Evolutionary conservation across 23 tunicate species (phyloP).

Genomic region (Ascidia mentula): DNA sequence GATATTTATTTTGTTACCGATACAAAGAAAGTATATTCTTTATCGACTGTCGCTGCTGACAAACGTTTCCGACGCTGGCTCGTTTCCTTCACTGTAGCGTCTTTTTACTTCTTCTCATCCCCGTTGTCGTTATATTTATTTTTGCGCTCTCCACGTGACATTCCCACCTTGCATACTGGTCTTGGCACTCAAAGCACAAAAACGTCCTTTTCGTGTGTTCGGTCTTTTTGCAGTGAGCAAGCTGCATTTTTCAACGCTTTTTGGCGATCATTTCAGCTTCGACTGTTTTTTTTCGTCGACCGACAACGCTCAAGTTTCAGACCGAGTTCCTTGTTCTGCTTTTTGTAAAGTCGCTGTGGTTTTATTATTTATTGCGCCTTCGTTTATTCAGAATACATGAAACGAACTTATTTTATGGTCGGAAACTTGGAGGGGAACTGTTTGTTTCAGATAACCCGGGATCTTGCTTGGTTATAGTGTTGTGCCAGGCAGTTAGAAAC

Average conservation of each 20-base stretch:
- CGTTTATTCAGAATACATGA: neutral
- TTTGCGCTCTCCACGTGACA: neutral
- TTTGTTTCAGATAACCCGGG: too few species aligned
- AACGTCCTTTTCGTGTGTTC: too few species aligned
- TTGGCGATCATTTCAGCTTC: too few species aligned
- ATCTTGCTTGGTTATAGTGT: too few species aligned
- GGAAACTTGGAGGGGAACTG: too few species aligned
- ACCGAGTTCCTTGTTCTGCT: slow-evolving; percentile 1
- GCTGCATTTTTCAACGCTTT: too few species aligned
- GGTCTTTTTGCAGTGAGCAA: too few species aligned
- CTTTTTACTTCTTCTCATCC: neutral
- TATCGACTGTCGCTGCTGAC: neutral
- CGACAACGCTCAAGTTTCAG: neutral
- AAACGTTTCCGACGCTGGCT: neutral
- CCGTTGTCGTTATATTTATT: neutral
- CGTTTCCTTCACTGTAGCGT: slow-evolving; percentile 8
- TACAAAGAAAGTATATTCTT: slow-evolving; percentile 2
- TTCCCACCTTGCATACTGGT: neutral
- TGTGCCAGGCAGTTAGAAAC: too few species aligned
- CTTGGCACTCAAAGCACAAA: too few species aligned
- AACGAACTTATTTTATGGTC: too few species aligned
- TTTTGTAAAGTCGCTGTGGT: neutral
- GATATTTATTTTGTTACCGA: neutral
- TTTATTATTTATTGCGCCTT: neutral
- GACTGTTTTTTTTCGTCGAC: neutral